Percentiles rank a stretch among this genome's conserved stretches.
Conservation (phyloP, 2,113 vertebrate genomes). For the Miniopterus natalensis region DNA sequence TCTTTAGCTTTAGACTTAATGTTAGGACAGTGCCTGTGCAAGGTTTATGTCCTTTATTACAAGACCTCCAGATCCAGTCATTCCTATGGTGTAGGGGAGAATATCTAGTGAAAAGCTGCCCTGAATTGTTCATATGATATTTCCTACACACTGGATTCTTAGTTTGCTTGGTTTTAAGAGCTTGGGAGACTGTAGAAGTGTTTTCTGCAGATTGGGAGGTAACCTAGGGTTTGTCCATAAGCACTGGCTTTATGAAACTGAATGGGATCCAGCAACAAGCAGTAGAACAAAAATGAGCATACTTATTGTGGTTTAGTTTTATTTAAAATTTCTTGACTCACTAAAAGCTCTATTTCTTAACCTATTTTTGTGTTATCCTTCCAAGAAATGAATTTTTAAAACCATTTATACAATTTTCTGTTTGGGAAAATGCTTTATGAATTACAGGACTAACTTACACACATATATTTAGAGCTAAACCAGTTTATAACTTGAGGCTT, state of each 20-base stretch:
- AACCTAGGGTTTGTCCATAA: background rate
- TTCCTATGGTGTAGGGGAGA: background rate
- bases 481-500: background rate
- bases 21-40: background rate
- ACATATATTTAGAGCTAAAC: background rate
- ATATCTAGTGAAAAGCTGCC: background rate
- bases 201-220: background rate
- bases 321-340: background rate
- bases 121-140: background rate
- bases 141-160: background rate
- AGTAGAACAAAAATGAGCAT: background rate
- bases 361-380: background rate
- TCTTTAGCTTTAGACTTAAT: background rate
- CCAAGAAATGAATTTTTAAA: background rate
- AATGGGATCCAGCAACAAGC: background rate
- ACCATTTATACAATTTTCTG: background rate
- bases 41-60: background rate
- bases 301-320: background rate
- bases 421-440: constrained; percentile 27
- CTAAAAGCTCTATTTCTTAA: background rate
- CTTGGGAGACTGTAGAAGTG: background rate
- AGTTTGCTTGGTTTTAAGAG: background rate
- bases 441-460: background rate
- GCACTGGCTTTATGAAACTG: background rate
- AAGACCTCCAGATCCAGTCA: background rate